Evolutionary conservation across 2,888 invertebrate species (phyloP).

Genomic region (Andrena praecox): DNA sequence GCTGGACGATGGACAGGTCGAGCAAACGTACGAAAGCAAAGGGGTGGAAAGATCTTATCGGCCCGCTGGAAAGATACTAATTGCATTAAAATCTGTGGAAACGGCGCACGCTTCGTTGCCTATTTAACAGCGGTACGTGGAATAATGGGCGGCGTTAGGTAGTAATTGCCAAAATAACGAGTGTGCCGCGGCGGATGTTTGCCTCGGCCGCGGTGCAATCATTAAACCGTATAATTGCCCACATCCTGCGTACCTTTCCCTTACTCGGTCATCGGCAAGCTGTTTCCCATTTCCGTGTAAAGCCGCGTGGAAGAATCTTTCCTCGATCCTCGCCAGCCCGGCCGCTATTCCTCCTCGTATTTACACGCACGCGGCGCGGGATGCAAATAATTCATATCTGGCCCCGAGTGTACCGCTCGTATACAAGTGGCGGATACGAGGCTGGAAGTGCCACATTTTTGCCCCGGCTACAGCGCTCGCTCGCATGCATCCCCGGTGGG

Average conservation of each 20-base stretch:
- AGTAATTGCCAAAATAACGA: constrained; percentile 81
- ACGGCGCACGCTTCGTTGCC: constrained; percentile 65
- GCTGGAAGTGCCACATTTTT: constrained; percentile 2
- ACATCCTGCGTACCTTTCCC: constrained; percentile 78
- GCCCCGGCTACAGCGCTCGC: background rate
- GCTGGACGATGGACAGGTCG: background rate
- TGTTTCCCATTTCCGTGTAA: background rate
- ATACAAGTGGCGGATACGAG: background rate
- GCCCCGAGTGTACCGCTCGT: no score
- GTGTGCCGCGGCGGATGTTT: constrained; percentile 78
- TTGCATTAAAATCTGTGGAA: constrained; percentile 66
- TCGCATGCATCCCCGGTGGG: background rate
- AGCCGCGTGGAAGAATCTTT: background rate
- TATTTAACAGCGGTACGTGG: constrained; percentile 42
- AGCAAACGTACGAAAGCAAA: background rate
- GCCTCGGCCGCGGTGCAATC: constrained; percentile 75
- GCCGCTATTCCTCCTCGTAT: no score
- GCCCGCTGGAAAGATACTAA: constrained; percentile 44
- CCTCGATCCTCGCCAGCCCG: no score
- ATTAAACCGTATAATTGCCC: constrained; percentile 82
- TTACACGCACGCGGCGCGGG: no score
- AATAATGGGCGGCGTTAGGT: constrained; percentile 69
- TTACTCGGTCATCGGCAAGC: constrained; percentile 53
- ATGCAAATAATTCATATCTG: no score
- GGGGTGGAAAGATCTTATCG: constrained; percentile 37